Base-by-base conservation (phyloP, 2,888 invertebrate species). In the Amphipoea oculea region DNA sequence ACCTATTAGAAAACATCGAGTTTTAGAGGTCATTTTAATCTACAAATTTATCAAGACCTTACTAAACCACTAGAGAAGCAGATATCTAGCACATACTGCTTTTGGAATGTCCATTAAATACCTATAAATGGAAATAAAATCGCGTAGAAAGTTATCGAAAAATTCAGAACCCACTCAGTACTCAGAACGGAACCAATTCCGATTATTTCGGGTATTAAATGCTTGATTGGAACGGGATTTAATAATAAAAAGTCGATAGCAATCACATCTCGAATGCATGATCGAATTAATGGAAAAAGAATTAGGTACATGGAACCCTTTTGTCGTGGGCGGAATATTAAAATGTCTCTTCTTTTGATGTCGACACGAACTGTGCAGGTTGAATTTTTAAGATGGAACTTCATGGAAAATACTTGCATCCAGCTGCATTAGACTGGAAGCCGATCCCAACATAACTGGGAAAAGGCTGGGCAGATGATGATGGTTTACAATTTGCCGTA, bases 241-340 rank as follows among this genome's bases (percentile, higher is more conserved):
- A 84, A 81, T 84, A 81, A 81, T 77, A 62, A 54, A 80, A 84
- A 40, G 20, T 81, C 65, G 71, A 84, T 66, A 68, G 57, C 77
- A 81, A 81, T 84, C 77, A 83, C 73, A 23, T 65, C 23, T 63
- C 29, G 51, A 71, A 74, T 23, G 62, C 40, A 45, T 71, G 77
- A 74, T 77, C 78, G 45, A 78, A 82, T 45, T 36, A 36, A 36
- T 68, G 23, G 6, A 54, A 78, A 70, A 36, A 72, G 6, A 29
- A 78, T 73, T 60, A 60, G 12, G n/a, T 2, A 60, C 14, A n/a
- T 2, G 68, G 42, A 36, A 68, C 4, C 20, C 40, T 75, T 51
- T 4, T 60, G n/a, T 23, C 29, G 6, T 60, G n/a, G n/a, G 17
- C 1, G 9, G 29, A n/a, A 40, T 81, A 57, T 68, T 54, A 29